phyloP scores from a whole-genome alignment of 2,113 vertebrate genomes.

The Crotalus horridus region DNA sequence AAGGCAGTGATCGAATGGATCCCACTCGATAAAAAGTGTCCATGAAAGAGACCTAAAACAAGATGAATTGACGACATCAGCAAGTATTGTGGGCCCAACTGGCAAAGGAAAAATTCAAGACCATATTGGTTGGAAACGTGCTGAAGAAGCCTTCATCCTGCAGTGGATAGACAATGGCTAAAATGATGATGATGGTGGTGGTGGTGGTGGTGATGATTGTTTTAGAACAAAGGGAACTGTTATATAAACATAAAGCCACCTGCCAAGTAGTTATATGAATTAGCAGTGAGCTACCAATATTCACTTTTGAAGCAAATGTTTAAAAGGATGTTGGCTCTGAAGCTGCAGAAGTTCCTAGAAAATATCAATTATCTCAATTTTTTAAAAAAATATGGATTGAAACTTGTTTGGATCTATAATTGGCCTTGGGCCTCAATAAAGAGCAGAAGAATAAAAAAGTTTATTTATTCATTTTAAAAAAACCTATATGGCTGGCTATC shows the following conservation, averaged over 20 bases:
- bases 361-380: not conserved
- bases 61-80: not conserved
- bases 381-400: not conserved
- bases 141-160: not conserved
- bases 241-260: not conserved
- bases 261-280: not conserved
- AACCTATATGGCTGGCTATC: not conserved
- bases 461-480: not conserved
- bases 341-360: not conserved
- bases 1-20: not conserved
- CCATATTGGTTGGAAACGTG: not conserved
- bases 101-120: not conserved
- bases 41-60: not conserved
- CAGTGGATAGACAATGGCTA: not conserved
- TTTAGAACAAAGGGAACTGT: not conserved
- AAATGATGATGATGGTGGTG: not conserved
- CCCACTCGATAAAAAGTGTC: not conserved
- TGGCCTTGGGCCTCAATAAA: not conserved
- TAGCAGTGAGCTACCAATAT: not conserved
- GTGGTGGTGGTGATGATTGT: not conserved
- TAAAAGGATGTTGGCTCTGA: not conserved
- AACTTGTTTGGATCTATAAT: not conserved
- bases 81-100: not conserved
- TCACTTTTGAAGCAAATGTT: not conserved
- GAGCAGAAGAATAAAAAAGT: not conserved